Evolutionary conservation across 1,140 invertebrate species (phyloP), one percentile per base, ranked within the genome.

Genomic region (Ceratosolen fusciceps): DNA sequence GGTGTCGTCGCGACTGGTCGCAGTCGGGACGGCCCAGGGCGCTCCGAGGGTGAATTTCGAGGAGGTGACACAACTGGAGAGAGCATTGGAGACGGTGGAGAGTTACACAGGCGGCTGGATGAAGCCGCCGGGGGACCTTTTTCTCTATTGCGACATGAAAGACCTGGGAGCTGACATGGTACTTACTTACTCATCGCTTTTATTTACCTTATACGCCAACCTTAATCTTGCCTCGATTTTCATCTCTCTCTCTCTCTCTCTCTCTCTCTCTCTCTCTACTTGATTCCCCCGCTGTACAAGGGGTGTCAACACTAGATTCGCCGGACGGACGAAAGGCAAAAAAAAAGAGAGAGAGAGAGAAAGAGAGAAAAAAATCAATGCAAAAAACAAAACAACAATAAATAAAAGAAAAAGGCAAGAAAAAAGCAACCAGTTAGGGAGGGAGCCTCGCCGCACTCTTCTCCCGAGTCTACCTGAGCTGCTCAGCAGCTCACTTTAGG

Each of bases 101-200:
- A 90, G 88, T 89, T 89, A 88, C 85, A 89, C 88, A 87, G 86
- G 87, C 88, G 88, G 89, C 88, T 89, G 88, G 90, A 93, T 93
- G 93, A 93, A 93, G 92, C 92, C 93, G 90, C 92, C 93, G 91
- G 92, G 92, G 91, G 92, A 93, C 87, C 91, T 93, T 88, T 93
- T 93, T 91, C 92, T 93, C 87, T 91, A 92, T 88, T 90, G 92
- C 89, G 92, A 94, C 91, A 94, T 94, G 93, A 94, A 93, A 88
- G 93, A 94, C 91, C 93, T 94, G 92, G 93, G 93, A 91, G 93
- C 93, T 88, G 93, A 94, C 90, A 94, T 94, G 93, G 93, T 94
- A 91, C 68, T 43, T 94, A 91, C 68, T 43, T 74, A 47, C 29
- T 71, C 31, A 37, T 37, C 31, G 26, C 19, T 37, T 65, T 65